Evolutionary conservation across 2,888 invertebrate genomes (phyloP).

Genomic region (Eilema depressum): DNA sequence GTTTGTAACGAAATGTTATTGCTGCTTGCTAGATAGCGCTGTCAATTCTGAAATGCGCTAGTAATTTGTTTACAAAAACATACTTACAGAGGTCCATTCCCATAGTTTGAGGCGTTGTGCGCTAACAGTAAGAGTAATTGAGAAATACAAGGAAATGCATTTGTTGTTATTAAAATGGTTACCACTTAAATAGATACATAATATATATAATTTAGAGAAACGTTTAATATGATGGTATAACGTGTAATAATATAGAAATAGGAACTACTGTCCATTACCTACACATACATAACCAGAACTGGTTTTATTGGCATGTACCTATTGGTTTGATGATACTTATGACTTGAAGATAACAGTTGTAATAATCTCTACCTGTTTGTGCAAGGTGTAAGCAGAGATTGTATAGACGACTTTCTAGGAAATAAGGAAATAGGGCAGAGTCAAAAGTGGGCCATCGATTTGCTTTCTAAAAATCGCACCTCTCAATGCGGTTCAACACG

Average conservation of each 20-base stretch:
- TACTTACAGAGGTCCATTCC: too few species aligned
- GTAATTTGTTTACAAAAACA: too few species aligned
- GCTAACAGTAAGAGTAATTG: background rate
- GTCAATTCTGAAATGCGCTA: too few species aligned
- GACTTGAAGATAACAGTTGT: background rate
- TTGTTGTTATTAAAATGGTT: background rate
- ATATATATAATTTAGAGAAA: background rate
- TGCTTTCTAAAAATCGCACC: background rate
- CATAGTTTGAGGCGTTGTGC: too few species aligned
- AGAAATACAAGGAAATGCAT: background rate
- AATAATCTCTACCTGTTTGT: background rate
- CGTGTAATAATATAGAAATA: conserved; percentile 1
- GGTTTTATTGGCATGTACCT: background rate
- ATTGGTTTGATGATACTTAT: background rate
- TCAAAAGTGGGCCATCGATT: background rate
- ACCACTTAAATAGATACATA: background rate
- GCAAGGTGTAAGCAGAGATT: background rate
- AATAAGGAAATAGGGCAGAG: background rate
- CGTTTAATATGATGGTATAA: background rate
- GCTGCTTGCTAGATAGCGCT: too few species aligned
- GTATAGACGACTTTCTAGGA: background rate
- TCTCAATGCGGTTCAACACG: background rate
- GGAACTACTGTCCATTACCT: background rate
- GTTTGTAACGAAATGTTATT: too few species aligned
- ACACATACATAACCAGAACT: background rate